Base-by-base conservation (phyloP, 2,797 vertebrate genomes). In the Hyperoplus lanceolatus region DNA sequence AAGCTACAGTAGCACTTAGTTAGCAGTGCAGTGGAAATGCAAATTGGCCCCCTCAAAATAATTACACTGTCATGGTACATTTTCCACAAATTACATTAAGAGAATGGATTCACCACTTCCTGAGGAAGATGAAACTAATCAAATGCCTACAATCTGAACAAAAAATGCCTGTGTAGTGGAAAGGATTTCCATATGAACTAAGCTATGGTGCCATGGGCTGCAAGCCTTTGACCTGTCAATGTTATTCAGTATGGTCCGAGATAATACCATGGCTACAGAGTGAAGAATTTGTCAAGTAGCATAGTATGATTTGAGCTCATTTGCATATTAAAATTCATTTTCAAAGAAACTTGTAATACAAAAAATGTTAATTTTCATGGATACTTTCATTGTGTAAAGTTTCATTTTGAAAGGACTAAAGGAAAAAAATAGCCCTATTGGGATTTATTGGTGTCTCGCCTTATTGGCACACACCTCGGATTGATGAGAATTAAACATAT, bases 21-120 rank as follows among this genome's bases (percentile, higher is more conserved):
- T 92, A 94, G 90, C 83, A 56, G 84, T 87, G 89, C 86, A 83
- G 82, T 90, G 86, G 80, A 93, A 94, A 95, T 95, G 93, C 93
- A 95, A 95, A 95, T 94, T 79, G 82, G 84, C 74, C 89, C 80
- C 88, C 87, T 92, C 87, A 90, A 94, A 95, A 96, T 95, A 94
- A 95, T 95, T 94, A 95, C 87, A 91, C 71, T 89, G 93, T 95
- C 94, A 96, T 89, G 94, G 93, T 90, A 82, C 81, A 88, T 95
- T 94, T 95, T 95, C 91, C 93, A 93, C 91, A 91, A 90, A 93
- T 94, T 94, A 94, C 89, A 94, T 91, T 89, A 92, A 91, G 91
- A 89, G 89, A 92, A 92, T 91, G 80, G 91, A 92, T 94, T 89
- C 81, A 80, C 56, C 70, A 62, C 79, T 90, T 93, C 93, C 86